These are phyloP conservation scores for pig (Sus scrofa) DNA, from an alignment of 2,113 vertebrate species.

Conservation along the genomic window T2T-Sscrofa CM000812.6:132347501-132348000, in stretches of 20 bases:
- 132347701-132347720: not conserved
- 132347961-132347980: fast-evolving
- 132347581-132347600: not conserved
- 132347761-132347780: not conserved
- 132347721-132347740: not conserved
- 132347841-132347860: not conserved
- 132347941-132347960: not conserved
- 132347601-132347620: not conserved
- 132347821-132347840: not conserved
- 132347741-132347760: not conserved
- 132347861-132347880: not conserved
- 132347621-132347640: not conserved
- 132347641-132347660: conserved; percentile 9
- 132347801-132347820: not conserved
- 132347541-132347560: too few species aligned
- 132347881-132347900: not conserved
- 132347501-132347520: too few species aligned
- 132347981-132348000: not conserved
- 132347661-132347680: not conserved
- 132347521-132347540: too few species aligned
- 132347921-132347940: not conserved
- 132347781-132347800: not conserved
- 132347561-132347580: too few species aligned
- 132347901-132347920: not conserved
- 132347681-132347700: not conserved